Conservation (phyloP, 1,140 invertebrate species). For the Zeugodacus cucurbitae region DNA sequence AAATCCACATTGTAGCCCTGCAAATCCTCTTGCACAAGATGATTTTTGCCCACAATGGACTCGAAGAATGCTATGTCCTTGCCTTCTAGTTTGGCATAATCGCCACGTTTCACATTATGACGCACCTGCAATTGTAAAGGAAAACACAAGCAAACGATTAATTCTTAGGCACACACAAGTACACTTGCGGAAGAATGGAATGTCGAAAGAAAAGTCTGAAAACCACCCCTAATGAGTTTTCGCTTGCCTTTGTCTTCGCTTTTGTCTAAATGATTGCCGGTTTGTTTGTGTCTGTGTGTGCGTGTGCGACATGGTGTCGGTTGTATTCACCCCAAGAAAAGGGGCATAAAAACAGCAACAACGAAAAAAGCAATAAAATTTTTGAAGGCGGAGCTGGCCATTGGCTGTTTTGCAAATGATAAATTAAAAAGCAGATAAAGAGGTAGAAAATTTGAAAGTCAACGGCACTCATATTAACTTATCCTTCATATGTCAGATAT, state of each 20-base stretch:
- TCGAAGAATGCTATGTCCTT: slow-evolving; percentile 79
- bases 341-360: not conserved
- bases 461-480: no score
- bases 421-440: no score
- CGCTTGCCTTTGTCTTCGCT: not conserved
- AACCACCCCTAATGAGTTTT: slow-evolving; percentile 12
- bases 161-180: not conserved
- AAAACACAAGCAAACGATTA: not conserved
- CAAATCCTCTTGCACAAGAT: slow-evolving; percentile 82
- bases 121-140: slow-evolving; percentile 57
- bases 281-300: not conserved
- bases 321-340: not conserved
- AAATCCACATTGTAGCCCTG: slow-evolving; percentile 92
- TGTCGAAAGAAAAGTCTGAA: not conserved
- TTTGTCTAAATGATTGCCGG: not conserved
- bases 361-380: not conserved
- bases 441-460: no score
- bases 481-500: no score
- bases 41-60: slow-evolving; percentile 74
- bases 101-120: slow-evolving; percentile 67
- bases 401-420: not conserved
- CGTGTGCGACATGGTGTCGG: not conserved
- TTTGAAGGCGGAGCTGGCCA: not conserved
- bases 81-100: slow-evolving; percentile 64
- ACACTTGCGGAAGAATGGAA: not conserved